Evolutionary conservation across 2,797 vertebrate genomes (phyloP).

Genomic region (Hybognathus amarus): DNA sequence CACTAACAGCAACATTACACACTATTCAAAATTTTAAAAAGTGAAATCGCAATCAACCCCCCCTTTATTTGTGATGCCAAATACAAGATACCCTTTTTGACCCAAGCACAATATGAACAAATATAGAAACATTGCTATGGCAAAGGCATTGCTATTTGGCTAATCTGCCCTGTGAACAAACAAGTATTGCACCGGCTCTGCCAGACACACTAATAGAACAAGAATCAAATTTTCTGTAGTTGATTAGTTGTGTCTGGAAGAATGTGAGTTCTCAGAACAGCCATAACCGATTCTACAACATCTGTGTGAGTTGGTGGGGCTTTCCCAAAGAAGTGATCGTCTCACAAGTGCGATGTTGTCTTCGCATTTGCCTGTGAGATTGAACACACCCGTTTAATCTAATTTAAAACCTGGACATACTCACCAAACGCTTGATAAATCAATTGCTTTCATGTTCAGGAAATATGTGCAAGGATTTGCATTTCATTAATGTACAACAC

Average conservation of each 20-base stretch:
- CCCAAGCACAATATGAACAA: neutral
- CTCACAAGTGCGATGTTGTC: neutral
- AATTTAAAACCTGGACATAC: constrained; percentile 21
- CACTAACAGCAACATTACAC: too few species aligned
- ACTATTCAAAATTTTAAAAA: too few species aligned
- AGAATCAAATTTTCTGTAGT: constrained; percentile 20
- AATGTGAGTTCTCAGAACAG: constrained; percentile 1
- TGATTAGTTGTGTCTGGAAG: constrained; percentile 32
- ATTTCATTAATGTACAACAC: constrained; percentile 3
- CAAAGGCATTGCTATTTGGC: neutral
- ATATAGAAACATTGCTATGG: neutral
- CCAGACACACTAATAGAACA: neutral
- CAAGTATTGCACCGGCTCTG: neutral
- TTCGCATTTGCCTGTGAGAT: constrained; percentile 15
- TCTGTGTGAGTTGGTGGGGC: constrained; percentile 39
- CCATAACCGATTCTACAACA: constrained; percentile 14
- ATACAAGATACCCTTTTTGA: neutral
- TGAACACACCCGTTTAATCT: constrained; percentile 29
- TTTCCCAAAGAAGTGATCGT: constrained; percentile 21
- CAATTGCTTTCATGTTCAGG: neutral
- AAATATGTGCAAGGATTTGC: constrained; percentile 8
- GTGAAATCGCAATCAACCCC: too few species aligned
- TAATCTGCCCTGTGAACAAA: neutral
- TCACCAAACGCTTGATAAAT: constrained; percentile 25
- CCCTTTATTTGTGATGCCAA: neutral